These are phyloP conservation scores for Sinocyclocheilus grahami DNA, from an alignment of 2,113 vertebrate genomes.

Conservation along the genomic window DNA sequence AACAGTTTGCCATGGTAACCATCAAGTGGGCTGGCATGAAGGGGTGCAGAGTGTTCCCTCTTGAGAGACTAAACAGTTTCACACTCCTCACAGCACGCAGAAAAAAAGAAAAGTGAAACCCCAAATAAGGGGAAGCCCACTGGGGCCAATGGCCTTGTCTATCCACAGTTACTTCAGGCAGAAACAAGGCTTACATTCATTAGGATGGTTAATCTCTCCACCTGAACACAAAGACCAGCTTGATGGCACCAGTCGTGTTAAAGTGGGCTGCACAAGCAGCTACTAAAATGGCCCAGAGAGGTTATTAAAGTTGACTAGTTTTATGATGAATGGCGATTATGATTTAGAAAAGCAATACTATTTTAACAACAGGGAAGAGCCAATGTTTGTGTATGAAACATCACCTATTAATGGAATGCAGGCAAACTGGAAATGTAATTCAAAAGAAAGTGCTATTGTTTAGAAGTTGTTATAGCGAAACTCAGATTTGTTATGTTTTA, in stretches of 20 bases:
- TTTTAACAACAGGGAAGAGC: background rate
- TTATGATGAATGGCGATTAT: background rate
- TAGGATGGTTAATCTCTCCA: slow-evolving; percentile 40
- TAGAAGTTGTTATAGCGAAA: background rate
- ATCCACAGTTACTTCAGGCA: background rate
- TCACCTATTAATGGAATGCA: slow-evolving; percentile 32
- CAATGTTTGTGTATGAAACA: background rate
- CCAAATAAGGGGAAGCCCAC: background rate
- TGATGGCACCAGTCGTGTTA: slow-evolving; percentile 4
- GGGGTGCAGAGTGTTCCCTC: slow-evolving; percentile 22
- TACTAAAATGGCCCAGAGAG: background rate
- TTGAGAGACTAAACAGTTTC: slow-evolving; percentile 57
- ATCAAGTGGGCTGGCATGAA: slow-evolving; percentile 4
- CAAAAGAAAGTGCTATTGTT: background rate
- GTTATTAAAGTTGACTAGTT: background rate
- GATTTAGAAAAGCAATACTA: background rate
- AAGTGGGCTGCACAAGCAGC: background rate
- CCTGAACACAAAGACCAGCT: slow-evolving; percentile 36
- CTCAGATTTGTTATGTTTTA: background rate
- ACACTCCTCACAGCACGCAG: slow-evolving; percentile 30
- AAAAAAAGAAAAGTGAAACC: slow-evolving; percentile 30
- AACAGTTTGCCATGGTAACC: slow-evolving; percentile 55
- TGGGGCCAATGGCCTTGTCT: background rate
- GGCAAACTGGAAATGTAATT: slow-evolving; percentile 11
- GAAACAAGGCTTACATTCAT: slow-evolving; percentile 43